Base-by-base conservation (phyloP, 37 sponge, comb jelly and placozoan species). In the Halichondria panicea region DNA sequence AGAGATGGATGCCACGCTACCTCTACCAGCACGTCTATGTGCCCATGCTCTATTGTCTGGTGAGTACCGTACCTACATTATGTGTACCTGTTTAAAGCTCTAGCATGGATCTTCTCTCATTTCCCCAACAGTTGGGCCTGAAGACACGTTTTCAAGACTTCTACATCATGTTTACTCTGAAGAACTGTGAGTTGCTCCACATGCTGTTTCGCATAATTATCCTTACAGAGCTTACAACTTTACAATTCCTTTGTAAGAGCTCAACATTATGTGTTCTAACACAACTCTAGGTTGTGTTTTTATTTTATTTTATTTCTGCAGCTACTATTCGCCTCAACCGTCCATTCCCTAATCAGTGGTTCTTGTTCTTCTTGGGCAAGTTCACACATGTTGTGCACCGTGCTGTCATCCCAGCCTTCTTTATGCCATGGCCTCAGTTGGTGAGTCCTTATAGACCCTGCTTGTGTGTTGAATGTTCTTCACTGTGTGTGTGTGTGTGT, bases 111-210 rank as follows among this genome's bases (percentile, higher is more conserved):
- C 11, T 9, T 64, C 8, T 28, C 8, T 34, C 68, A 43, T 8
- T 21, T 4, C 15, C 0, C 32, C 5, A 36, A 3, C 65, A 94
- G 95, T 81, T 96, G 27, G 91, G 90, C 0, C 46, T 91, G 37
- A 96, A 96, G 81, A 96, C 94, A 43, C 55, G 97, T 37, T 46
- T 96, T 0, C 97, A 96, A 62, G 97, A 96, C 64, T 87, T 96
- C 63, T 33, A 48, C 28, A 65, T 93, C 25, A 31, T 96, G 11
- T 87, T 64, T 66, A 39, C 44, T 18, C 24, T 68, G 42, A 75
- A 53, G 43, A 93, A 90, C 72, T 70, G 93, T 89, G 53, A 78
- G 85, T 84, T 8, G n/a, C 15, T 32, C 68, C 0, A 21, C 28
- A 58, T 32, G 22, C 19, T 3, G 24, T 31, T 43, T 4, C 9